Base-by-base conservation (phyloP, 2,113 vertebrate species). In the Hipposideros armiger region DNA sequence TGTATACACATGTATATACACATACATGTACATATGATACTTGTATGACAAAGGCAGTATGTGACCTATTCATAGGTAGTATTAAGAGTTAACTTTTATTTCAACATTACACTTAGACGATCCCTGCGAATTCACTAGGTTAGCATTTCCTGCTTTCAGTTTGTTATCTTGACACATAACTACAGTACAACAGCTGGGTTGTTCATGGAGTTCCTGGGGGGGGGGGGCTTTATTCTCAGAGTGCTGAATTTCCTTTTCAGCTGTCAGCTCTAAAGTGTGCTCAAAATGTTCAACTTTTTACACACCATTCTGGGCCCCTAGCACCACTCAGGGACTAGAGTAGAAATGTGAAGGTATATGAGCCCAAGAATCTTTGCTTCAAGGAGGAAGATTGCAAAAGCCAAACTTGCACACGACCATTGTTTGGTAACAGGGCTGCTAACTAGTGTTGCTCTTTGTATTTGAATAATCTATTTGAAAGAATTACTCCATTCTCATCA, bases 91-190 rank as follows among this genome's bases (percentile, higher is more conserved):
- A 98, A 97, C 58, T 95, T 84, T 73, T 86, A 85, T 83, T 95
- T 97, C 95, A 96, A 66, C 8, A 20, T 97, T 97, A 91, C 36
- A 76, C 94, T 97, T 96, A 92, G 92, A 54, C 36, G 95, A 64
- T 93, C 40, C 86, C 87, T 84, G 67, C 72, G 84, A 97, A 98
- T 97, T 89, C 80, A 95, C 96, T 98, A 97, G 98, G 98, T 98
- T 98, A 99, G 98, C 98, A 98, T 98, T 99, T 99, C 98, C 98
- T 99, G 98, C 98, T 97, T 96, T 97, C 15, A 11, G 96, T 98
- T 97, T 98, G 96, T 98, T 98, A 97, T 98, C 97, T 98, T 98
- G 98, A 98, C 92, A 96, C 87, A 95, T 80, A 97, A 97, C 97
- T 97, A 64, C 52, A 97, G 95, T 96, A 96, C 77, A 98, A 97